Evolutionary conservation across 2,888 invertebrate genomes (phyloP).

Genomic region (Watsonalla cultraria): DNA sequence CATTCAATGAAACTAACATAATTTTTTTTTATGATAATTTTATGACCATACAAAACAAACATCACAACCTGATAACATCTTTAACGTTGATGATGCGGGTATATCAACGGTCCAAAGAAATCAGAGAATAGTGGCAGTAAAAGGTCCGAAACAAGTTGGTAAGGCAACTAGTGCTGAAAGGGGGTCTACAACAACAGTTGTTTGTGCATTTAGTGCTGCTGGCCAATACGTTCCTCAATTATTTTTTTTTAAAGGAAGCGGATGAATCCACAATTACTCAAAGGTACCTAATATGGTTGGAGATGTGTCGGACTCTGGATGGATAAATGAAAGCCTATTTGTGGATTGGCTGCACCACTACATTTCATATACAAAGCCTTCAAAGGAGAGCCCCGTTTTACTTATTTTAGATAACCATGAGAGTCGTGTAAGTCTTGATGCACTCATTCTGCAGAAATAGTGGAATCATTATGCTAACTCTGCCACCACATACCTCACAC

Average conservation of each 20-base stretch:
- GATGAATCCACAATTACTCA: slow-evolving; percentile 20
- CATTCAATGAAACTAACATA: too few relatives aligned
- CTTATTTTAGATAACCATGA: too few relatives aligned
- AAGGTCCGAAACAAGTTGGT: slow-evolving; percentile 36
- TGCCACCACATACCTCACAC: slow-evolving; percentile 28
- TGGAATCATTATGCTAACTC: slow-evolving; percentile 22
- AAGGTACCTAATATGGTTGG: slow-evolving; percentile 20
- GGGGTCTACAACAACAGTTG: slow-evolving; percentile 31
- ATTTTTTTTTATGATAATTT: too few relatives aligned
- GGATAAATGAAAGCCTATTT: slow-evolving; percentile 29
- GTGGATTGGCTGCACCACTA: slow-evolving; percentile 34
- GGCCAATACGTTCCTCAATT: slow-evolving; percentile 38
- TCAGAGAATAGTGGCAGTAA: slow-evolving; percentile 21
- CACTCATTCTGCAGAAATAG: slow-evolving; percentile 7
- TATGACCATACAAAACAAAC: too few relatives aligned
- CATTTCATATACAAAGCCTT: slow-evolving; percentile 17
- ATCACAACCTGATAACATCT: slow-evolving; percentile 4
- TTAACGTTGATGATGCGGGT: slow-evolving; percentile 29
- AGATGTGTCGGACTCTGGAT: slow-evolving; percentile 24
- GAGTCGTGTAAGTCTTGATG: too few relatives aligned
- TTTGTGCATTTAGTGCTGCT: slow-evolving; percentile 39
- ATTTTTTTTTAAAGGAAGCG: slow-evolving; percentile 37
- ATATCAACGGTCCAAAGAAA: slow-evolving; percentile 25
- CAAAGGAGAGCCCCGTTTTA: background rate
- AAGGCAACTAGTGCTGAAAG: slow-evolving; percentile 32